A percentile compares a stretch with the other conserved stretches of the same genome.
These are phyloP conservation scores for Eubucco bourcierii DNA, from an alignment of 2,113 vertebrate species.

Conservation along the genomic window DNA sequence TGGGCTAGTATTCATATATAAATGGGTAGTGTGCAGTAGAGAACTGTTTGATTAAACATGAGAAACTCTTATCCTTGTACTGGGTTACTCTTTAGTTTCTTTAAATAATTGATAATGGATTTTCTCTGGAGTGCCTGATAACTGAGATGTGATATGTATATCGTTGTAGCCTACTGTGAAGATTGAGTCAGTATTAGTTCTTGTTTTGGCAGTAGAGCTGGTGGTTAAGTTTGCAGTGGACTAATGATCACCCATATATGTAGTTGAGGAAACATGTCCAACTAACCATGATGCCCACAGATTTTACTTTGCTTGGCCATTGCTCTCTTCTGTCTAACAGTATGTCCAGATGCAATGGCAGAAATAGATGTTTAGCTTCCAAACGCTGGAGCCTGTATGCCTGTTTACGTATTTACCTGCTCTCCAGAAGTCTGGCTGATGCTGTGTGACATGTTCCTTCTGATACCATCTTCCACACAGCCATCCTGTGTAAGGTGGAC, in stretches of 20 bases:
- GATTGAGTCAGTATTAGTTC: not conserved
- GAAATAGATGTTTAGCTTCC: not conserved
- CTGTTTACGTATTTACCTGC: not conserved
- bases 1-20: not conserved
- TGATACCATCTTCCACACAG: not conserved
- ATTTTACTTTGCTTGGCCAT: not conserved
- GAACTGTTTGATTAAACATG: slow-evolving; percentile 26
- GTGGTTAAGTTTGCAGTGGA: not conserved
- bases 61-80: slow-evolving; percentile 28
- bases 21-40: not conserved
- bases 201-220: not conserved
- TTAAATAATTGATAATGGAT: slow-evolving; percentile 34
- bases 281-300: not conserved
- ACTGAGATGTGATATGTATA: not conserved
- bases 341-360: not conserved
- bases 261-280: not conserved
- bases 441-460: not conserved
- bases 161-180: not conserved
- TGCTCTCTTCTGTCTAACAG: not conserved
- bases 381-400: not conserved
- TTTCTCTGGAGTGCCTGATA: slow-evolving; percentile 20
- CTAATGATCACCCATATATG: not conserved
- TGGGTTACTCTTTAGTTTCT: slow-evolving; percentile 49
- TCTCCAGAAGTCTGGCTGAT: not conserved
- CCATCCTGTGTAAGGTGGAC: not conserved